phyloP scores from a whole-genome alignment of 2,113 vertebrate genomes.

The Dicerorhinus sumatrensis region DNA sequence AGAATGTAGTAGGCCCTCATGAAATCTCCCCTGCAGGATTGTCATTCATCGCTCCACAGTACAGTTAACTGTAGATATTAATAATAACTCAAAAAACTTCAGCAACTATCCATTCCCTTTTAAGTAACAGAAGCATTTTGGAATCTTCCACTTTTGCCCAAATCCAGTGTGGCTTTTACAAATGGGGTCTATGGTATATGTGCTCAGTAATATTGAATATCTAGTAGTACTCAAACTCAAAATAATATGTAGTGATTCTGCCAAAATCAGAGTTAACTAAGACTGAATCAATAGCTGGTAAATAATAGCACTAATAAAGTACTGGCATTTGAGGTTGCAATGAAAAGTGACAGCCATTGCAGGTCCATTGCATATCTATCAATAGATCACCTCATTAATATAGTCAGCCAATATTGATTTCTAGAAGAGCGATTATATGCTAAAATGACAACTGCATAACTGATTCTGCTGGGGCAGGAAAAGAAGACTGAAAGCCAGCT shows the following conservation, averaged over 20 bases:
- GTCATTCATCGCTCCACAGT: accelerated
- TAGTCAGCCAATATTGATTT: conserved; percentile 58
- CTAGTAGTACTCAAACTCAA: conserved; percentile 13
- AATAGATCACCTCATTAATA: conserved; percentile 56
- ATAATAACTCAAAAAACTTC: neutral
- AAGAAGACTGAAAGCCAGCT: neutral
- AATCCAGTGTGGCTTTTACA: neutral
- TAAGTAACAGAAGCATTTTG: neutral
- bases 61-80: neutral
- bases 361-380: neutral
- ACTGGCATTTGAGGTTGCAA: neutral
- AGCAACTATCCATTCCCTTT: neutral
- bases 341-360: conserved; percentile 53
- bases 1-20: neutral
- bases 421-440: neutral
- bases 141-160: neutral
- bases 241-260: conserved; percentile 34
- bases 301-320: neutral
- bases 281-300: neutral
- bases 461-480: neutral
- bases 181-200: neutral
- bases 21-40: neutral
- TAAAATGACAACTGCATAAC: conserved; percentile 61
- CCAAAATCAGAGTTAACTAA: conserved; percentile 1
- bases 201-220: conserved; percentile 2